phyloP scores from a whole-genome alignment of 2,113 vertebrate species.

The Motacilla alba region DNA sequence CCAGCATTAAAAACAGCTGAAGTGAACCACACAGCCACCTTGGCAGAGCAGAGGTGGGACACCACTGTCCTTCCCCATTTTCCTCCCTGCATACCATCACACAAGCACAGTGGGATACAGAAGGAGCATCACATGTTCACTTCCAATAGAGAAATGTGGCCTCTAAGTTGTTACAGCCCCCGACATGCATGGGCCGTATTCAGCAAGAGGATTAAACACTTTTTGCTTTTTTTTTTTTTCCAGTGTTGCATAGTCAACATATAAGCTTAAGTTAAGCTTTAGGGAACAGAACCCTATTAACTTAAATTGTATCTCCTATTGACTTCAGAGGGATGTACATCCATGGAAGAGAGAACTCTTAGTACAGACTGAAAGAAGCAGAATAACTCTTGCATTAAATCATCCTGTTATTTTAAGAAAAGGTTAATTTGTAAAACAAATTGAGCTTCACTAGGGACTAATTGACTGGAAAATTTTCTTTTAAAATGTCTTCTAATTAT shows the following conservation, averaged over 20 bases:
- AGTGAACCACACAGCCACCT: background rate
- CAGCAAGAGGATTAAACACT: background rate
- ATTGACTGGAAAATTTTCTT: slow-evolving; percentile 60
- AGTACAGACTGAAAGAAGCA: background rate
- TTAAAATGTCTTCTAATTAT: slow-evolving; percentile 55
- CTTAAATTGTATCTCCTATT: background rate
- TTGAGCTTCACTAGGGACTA: slow-evolving; percentile 58
- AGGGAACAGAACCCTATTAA: background rate
- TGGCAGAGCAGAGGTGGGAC: background rate
- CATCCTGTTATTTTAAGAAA: slow-evolving; percentile 59
- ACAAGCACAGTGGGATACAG: background rate
- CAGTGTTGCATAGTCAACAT: background rate
- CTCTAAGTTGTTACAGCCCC: background rate
- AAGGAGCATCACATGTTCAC: background rate
- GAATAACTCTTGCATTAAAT: slow-evolving; percentile 54
- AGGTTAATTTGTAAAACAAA: slow-evolving; percentile 65
- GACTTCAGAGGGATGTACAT: background rate
- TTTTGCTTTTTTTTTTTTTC: background rate
- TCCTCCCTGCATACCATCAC: background rate
- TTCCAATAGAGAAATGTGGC: background rate
- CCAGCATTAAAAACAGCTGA: background rate
- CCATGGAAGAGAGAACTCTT: background rate
- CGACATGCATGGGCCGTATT: background rate
- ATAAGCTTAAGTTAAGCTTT: background rate
- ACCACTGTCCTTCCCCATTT: background rate